Evolutionary conservation across 2,113 vertebrate species (phyloP).

Genomic region (Dunckerocampus dactyliophorus): DNA sequence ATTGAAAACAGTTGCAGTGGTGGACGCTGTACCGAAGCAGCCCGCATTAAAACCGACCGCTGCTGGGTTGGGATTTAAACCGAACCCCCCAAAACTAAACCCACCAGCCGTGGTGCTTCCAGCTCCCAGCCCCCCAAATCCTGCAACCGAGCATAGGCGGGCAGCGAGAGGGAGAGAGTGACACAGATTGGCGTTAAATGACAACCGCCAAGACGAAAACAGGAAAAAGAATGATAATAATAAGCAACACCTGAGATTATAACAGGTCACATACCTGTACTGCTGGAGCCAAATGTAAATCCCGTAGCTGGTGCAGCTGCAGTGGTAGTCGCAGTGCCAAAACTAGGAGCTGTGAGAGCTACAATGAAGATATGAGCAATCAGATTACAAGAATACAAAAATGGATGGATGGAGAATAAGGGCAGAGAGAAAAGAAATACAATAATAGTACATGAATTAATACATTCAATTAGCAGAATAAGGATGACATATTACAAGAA

Average conservation of each 20-base stretch:
- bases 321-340: constrained; percentile 70
- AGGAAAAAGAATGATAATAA: neutral
- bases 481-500: too few relatives aligned
- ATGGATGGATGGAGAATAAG: too few relatives aligned
- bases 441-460: too few relatives aligned
- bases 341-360: constrained; percentile 73
- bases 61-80: constrained; percentile 90
- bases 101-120: constrained; percentile 88
- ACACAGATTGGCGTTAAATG: constrained; percentile 66
- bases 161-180: constrained; percentile 70
- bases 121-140: constrained; percentile 97
- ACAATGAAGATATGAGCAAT: neutral
- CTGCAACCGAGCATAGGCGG: constrained; percentile 78
- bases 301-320: constrained; percentile 68
- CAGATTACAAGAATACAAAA: neutral
- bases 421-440: too few relatives aligned
- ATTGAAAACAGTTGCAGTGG: constrained; percentile 89
- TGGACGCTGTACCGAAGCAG: constrained; percentile 90
- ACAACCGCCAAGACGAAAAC: neutral
- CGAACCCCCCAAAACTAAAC: constrained; percentile 99
- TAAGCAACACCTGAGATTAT: neutral
- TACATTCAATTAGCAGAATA: too few relatives aligned
- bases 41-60: constrained; percentile 96
- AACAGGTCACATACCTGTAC: constrained; percentile 58
- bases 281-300: constrained; percentile 74